These are phyloP conservation scores for Mechanitis mazaeus DNA, from an alignment of 2,888 invertebrate species.

Conservation along the genomic window DNA sequence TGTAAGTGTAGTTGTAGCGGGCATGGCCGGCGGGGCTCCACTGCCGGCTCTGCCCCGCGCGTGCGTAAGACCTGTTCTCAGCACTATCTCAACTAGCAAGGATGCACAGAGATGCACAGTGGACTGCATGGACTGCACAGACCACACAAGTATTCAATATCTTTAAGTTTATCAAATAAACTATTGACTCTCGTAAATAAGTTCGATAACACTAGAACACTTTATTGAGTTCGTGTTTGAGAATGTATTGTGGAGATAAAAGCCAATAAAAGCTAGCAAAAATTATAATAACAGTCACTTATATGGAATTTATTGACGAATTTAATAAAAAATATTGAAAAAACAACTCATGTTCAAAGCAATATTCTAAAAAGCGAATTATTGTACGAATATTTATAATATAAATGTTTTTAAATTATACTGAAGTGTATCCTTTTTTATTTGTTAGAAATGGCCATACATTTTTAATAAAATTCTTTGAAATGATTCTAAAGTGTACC, in stretches of 20 bases:
- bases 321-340: no score
- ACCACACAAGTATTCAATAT: conserved; percentile 36
- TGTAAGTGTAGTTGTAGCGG: conserved; percentile 32
- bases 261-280: conserved; percentile 20
- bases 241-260: conserved; percentile 27
- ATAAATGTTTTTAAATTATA: no score
- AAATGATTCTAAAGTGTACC: no score
- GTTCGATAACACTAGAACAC: conserved; percentile 32
- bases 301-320: not conserved
- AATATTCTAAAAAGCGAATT: no score
- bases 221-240: conserved; percentile 26
- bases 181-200: conserved; percentile 37
- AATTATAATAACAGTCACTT: conserved; percentile 10
- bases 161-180: conserved; percentile 33
- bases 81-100: conserved; percentile 44
- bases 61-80: conserved; percentile 68
- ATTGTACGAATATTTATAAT: no score
- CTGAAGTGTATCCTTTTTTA: no score
- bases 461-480: no score
- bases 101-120: conserved; percentile 21
- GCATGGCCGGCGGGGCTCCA: conserved; percentile 37
- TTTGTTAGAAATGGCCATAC: no score
- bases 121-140: conserved; percentile 13
- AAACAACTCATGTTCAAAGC: no score
- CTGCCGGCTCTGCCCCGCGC: conserved; percentile 47